Evolutionary conservation across 2,113 vertebrate genomes (phyloP).

Genomic region (Micronycteris hirsuta): DNA sequence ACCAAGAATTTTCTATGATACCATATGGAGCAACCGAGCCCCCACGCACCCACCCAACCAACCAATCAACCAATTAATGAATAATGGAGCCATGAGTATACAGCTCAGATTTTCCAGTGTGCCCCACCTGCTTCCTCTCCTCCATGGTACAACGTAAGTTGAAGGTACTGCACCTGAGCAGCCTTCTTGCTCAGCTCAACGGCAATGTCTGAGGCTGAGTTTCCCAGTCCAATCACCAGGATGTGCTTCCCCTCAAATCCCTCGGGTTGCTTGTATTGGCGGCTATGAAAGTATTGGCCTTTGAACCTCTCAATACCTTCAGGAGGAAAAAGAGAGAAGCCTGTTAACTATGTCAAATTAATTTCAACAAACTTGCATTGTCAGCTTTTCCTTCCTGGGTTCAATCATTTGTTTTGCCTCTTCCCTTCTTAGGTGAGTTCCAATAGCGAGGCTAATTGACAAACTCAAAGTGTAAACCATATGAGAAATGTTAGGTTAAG

Average conservation of each 20-base stretch:
- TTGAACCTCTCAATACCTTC: slow-evolving; percentile 83
- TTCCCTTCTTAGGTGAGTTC: background rate
- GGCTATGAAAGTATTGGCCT: slow-evolving; percentile 83
- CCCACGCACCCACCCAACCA: background rate
- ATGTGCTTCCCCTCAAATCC: slow-evolving; percentile 82
- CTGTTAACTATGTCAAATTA: background rate
- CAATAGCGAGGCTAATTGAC: background rate
- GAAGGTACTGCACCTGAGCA: slow-evolving; percentile 76
- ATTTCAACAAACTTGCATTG: background rate
- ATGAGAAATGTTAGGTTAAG: background rate
- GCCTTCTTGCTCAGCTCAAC: slow-evolving; percentile 83
- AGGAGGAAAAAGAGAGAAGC: slow-evolving; percentile 33
- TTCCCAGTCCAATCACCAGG: slow-evolving; percentile 85
- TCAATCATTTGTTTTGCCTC: background rate
- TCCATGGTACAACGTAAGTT: background rate
- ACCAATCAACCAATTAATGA: background rate
- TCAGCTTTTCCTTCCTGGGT: background rate
- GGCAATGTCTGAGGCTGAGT: slow-evolving; percentile 85
- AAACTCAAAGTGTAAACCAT: background rate
- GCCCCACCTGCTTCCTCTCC: no score
- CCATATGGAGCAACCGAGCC: background rate
- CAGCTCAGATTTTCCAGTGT: background rate
- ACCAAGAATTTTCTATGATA: background rate
- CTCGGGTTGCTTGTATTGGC: slow-evolving; percentile 82
- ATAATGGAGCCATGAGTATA: background rate